These are phyloP conservation scores for Tolmerus cingulatus DNA, from an alignment of 2,888 invertebrate genomes.

Conservation along the genomic window DNA sequence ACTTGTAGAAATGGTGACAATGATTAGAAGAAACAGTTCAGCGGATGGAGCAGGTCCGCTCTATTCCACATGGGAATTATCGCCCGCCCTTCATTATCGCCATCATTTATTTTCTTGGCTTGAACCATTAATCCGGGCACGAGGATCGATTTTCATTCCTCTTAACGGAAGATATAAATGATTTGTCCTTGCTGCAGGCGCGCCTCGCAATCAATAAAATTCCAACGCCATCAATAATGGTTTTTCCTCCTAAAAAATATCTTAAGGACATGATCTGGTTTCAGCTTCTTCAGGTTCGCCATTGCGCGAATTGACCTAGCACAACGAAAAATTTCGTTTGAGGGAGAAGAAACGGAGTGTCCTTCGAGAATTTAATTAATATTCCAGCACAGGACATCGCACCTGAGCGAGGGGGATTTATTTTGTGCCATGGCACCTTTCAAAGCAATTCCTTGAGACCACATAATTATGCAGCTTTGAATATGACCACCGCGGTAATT, in stretches of 20 bases:
- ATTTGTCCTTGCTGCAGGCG: not conserved
- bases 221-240: not conserved
- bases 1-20: not conserved
- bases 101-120: not conserved
- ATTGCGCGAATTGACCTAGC: not conserved
- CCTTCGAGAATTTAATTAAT: not conserved
- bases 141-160: not conserved
- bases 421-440: not conserved
- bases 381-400: not conserved
- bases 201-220: not conserved
- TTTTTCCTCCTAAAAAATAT: not conserved
- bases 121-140: not conserved
- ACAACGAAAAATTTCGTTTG: not conserved
- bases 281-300: not conserved
- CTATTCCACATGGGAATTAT: not conserved
- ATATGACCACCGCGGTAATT: not conserved
- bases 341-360: not conserved
- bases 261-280: not conserved
- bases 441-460: not conserved
- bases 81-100: not conserved
- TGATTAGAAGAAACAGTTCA: not conserved
- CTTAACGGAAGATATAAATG: not conserved
- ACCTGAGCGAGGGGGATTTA: not conserved
- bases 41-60: not conserved
- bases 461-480: not conserved